These are phyloP conservation scores for Pimephales promelas DNA, from an alignment of 2,113 vertebrate genomes.

Conservation along the genomic window DNA sequence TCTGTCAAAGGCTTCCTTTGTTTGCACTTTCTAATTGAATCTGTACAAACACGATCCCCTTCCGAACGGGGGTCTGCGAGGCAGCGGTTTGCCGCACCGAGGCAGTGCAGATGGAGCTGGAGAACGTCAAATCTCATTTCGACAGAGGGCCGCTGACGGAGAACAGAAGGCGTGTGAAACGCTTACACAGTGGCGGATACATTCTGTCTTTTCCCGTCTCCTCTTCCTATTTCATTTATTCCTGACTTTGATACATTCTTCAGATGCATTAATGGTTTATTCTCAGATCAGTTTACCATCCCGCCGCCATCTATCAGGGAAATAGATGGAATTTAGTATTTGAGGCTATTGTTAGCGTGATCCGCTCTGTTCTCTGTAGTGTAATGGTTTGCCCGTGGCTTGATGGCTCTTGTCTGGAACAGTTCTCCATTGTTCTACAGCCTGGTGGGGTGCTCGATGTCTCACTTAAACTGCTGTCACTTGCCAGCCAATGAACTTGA, in stretches of 20 bases:
- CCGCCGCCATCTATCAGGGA: slow-evolving; percentile 11
- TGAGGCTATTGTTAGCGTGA: not conserved
- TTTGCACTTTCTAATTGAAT: slow-evolving; percentile 67
- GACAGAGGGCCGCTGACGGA: slow-evolving; percentile 34
- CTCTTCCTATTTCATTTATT: slow-evolving; percentile 21
- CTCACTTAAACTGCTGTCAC: slow-evolving; percentile 65
- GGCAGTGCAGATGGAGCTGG: slow-evolving; percentile 7
- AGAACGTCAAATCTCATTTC: slow-evolving; percentile 55
- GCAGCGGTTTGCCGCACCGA: not conserved
- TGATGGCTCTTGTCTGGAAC: slow-evolving; percentile 20
- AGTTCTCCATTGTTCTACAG: slow-evolving; percentile 9
- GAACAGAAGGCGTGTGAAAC: slow-evolving; percentile 22
- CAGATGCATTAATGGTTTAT: slow-evolving; percentile 31
- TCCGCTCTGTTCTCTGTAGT: slow-evolving; percentile 9
- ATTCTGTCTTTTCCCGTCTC: slow-evolving; percentile 3
- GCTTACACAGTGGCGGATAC: slow-evolving; percentile 3
- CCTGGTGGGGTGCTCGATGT: slow-evolving; percentile 53
- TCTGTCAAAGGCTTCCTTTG: slow-evolving; percentile 61
- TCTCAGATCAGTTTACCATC: slow-evolving; percentile 24
- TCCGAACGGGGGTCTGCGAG: not conserved
- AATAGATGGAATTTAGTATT: slow-evolving; percentile 34
- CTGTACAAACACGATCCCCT: slow-evolving; percentile 60
- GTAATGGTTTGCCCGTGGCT: slow-evolving; percentile 15
- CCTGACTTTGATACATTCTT: slow-evolving; percentile 30
- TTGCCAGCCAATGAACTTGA: slow-evolving; percentile 69